Conservation (phyloP, 2,888 invertebrate species). For the Erannis defoliaria region DNA sequence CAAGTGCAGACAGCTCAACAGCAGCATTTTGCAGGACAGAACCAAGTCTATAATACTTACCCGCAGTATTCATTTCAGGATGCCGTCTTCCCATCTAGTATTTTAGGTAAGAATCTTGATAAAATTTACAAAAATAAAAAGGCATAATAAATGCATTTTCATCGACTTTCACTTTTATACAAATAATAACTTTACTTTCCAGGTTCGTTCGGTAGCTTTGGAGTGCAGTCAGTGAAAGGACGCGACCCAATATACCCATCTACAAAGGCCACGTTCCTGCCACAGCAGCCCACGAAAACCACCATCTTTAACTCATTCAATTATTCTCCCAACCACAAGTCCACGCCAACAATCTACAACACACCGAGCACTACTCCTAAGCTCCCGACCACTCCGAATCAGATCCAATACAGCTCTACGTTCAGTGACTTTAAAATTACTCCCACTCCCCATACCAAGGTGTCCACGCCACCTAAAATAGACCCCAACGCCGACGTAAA, state of each 20-base stretch:
- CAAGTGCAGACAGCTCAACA: slow-evolving; percentile 81
- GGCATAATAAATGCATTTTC: neutral
- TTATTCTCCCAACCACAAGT: slow-evolving; percentile 72
- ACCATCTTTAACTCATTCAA: slow-evolving; percentile 76
- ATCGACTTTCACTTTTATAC: neutral
- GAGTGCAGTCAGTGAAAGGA: slow-evolving; percentile 85
- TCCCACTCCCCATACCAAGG: slow-evolving; percentile 79
- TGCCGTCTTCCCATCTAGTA: slow-evolving; percentile 69
- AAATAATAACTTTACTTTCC: slow-evolving; percentile 47
- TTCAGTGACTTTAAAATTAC: slow-evolving; percentile 74
- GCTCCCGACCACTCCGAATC: slow-evolving; percentile 68
- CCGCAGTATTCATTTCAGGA: slow-evolving; percentile 75
- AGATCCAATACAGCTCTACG: slow-evolving; percentile 70
- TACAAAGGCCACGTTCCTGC: slow-evolving; percentile 76
- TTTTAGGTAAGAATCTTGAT: slow-evolving; percentile 72
- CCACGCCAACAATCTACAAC: slow-evolving; percentile 65
- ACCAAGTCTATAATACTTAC: slow-evolving; percentile 62
- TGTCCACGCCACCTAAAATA: slow-evolving; percentile 68
- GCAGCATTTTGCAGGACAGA: slow-evolving; percentile 60
- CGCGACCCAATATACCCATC: slow-evolving; percentile 76
- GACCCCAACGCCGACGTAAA: slow-evolving; percentile 73
- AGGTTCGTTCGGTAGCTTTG: slow-evolving; percentile 87
- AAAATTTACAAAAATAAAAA: neutral
- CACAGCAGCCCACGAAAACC: slow-evolving; percentile 74
- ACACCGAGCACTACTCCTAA: slow-evolving; percentile 68